Percentiles rank a stretch among this genome's conserved stretches.
phyloP scores from a whole-genome alignment of 1,140 invertebrate genomes.

The Fopius arisanus region DNA sequence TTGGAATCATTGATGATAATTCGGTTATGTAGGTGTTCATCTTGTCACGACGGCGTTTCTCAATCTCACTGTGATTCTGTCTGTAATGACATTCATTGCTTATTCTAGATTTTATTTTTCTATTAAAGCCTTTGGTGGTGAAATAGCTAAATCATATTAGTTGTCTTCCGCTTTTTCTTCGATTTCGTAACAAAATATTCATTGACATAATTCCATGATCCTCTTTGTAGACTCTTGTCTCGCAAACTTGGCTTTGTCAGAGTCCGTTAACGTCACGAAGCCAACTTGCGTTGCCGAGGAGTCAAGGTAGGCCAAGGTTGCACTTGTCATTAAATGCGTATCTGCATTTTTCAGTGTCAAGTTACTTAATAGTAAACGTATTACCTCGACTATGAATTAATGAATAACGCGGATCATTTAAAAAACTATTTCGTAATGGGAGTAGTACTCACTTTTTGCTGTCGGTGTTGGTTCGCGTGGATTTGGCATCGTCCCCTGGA shows the following conservation, averaged over 20 bases:
- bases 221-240: constrained; percentile 13
- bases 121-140: too few species aligned
- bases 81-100: too few species aligned
- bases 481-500: constrained; percentile 69
- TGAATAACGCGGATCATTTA: neutral
- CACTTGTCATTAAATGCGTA: constrained; percentile 2
- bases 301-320: constrained; percentile 58
- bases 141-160: too few species aligned
- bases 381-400: constrained; percentile 11
- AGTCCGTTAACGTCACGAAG: constrained; percentile 42
- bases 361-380: constrained; percentile 18
- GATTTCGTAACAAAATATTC: neutral
- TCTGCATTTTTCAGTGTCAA: constrained; percentile 15
- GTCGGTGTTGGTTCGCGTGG: constrained; percentile 69
- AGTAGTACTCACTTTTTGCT: constrained; percentile 72
- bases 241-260: neutral
- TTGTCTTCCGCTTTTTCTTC: neutral
- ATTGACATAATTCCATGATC: neutral
- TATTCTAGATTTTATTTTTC: neutral
- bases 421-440: neutral
- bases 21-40: constrained; percentile 97
- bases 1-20: constrained; percentile 88
- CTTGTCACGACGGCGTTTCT: constrained; percentile 92
- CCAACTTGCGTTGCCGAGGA: constrained; percentile 41
- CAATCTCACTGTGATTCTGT: constrained; percentile 96